Evolutionary conservation across 2,797 vertebrate species (phyloP), one percentile per base, ranked within the genome.

Genomic region (Phyllotis vaccarum): DNA sequence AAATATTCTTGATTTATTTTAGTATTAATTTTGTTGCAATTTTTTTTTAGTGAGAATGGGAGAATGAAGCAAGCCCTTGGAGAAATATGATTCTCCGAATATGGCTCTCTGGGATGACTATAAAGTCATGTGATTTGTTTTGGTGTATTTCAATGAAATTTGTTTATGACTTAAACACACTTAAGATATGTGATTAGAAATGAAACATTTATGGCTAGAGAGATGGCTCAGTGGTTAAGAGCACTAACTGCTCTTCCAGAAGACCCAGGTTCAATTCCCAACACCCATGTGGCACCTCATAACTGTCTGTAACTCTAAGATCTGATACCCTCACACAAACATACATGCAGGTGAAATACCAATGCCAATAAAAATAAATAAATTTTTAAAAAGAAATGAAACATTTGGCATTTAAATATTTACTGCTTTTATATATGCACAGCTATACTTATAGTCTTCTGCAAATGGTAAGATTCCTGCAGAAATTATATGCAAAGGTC

Each of bases 101-200:
- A n/a, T n/a, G 34, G 60, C 34, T 86, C 87, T 86, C 17, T 70
- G 19, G 17, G 91, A 8, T 96, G 75, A 82, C n/a, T 92, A 24
- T 37, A 74, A 29, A 89, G 17, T 95, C 6, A 82, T 62, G 14
- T 82, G 58, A 52, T 86, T 86, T 43, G 62, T 89, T 94, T 97
- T 31, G 91, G 43, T 91, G 10, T 79, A 60, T 81, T 31, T 87
- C 43, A 46, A 16, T 91, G 60, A 37, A 76, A 91, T 95, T 93
- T 90, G 54, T 91, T 62, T 95, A 56, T 92, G 83, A 78, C 29
- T 95, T 76, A 95, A 86, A 78, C 9, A 95, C 19, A 83, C 52
- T 58, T 75, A 82, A 24, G 7, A 75, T 94, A 6, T 93, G 2
- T 46, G 31, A 75, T 17, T 87, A 19, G 79, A 95, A 93, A 86